Evolutionary conservation across 2,797 vertebrate genomes (phyloP), one percentile per base, ranked within the genome.

Genomic region (Octomys mimax): DNA sequence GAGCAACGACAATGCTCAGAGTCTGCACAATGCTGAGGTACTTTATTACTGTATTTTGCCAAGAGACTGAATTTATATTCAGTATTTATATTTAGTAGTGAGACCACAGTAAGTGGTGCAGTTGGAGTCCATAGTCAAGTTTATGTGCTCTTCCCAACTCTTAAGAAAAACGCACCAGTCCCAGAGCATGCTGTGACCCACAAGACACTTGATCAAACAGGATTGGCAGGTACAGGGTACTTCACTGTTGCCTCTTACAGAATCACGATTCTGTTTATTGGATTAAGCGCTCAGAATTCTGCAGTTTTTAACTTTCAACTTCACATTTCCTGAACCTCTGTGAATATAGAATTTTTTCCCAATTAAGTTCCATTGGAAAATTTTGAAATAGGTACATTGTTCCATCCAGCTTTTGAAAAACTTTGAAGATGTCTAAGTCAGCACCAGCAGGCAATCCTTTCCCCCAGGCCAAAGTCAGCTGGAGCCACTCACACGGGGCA

Each of bases 381-480:
- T 46, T 91, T 64, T 86, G 31, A 21, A 78, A 89, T 89, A 89
- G 92, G 95, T 46, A 24, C 54, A 84, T 16, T 62, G 26, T 66
- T 83, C 49, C 57, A 64, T 14, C 5, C 5, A 5, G 36, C 70
- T 89, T 82, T 28, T 82, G 52, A 89, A n/a, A 68, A 77, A 92
- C 52, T 94, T 80, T 94, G 71, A 78, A 84, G 91, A 83, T 13
- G 3, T 46, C 1, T n/a, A 68, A 75, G 68, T 87, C 54, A 18
- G 73, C 75, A 61, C 64, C 21, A 24, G 52, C 62, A 68, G 49
- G 2, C 68, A 42, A 42, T 33, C 42, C 33, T 95, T 54, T 93
- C 33, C 66, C 75, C 3, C 49, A 80, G 33, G 61, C 24, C 39
- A 57, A 14, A 79, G 84, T 84, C 31, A 16, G 79, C 0, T 2